These are phyloP conservation scores for Taeniopygia guttata DNA, from an alignment of 2,797 vertebrate genomes.

Conservation along the genomic window DNA sequence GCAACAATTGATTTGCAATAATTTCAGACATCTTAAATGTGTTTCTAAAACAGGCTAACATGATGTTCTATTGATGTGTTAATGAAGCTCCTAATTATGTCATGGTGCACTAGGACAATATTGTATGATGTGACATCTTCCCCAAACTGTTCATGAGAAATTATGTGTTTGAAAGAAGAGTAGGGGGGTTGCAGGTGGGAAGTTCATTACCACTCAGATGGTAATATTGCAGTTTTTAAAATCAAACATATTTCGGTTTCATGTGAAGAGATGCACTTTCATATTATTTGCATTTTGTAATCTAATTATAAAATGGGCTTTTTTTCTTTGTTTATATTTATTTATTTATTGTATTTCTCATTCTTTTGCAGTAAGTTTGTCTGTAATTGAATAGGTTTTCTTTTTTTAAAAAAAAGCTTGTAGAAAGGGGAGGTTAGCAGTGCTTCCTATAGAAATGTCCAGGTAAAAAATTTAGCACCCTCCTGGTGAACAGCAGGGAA, in stretches of 20 bases:
- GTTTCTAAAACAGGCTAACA: neutral
- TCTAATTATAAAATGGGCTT: neutral
- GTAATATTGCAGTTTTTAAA: neutral
- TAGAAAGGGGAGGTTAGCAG: neutral
- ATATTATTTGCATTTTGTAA: neutral
- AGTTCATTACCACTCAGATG: neutral
- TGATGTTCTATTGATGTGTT: slow-evolving; percentile 10
- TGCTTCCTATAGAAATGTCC: neutral
- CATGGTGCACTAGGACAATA: neutral
- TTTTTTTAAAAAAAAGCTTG: neutral
- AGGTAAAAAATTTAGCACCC: neutral
- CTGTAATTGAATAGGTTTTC: neutral
- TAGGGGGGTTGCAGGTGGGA: neutral
- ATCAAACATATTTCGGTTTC: neutral
- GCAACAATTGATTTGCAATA: neutral
- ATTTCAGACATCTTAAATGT: neutral
- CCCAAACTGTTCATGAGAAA: neutral
- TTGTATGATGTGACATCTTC: neutral
- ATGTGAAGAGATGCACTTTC: neutral
- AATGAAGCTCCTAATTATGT: slow-evolving; percentile 19
- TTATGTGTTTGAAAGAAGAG: neutral
- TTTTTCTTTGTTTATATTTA: neutral
- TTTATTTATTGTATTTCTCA: neutral
- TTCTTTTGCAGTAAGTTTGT: neutral
- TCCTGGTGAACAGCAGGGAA: neutral